phyloP scores from a whole-genome alignment of 1,140 invertebrate species.

The Caenorhabditis remanei region DNA sequence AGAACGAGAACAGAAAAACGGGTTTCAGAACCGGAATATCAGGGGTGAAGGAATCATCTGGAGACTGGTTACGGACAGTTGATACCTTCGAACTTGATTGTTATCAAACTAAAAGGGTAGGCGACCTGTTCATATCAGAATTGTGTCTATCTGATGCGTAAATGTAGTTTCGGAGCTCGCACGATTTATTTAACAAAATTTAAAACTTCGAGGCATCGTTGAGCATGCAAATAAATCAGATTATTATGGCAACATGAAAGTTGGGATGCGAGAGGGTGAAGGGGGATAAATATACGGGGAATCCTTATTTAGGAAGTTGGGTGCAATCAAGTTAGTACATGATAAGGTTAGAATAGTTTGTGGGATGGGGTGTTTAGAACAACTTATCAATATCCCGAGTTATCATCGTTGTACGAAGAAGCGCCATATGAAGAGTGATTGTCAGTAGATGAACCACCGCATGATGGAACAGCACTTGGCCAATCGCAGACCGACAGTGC shows the following conservation, averaged over 20 bases:
- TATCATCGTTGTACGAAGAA: constrained; percentile 37
- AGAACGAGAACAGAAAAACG: constrained; percentile 23
- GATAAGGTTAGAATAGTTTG: constrained; percentile 41
- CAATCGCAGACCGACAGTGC: constrained; percentile 68
- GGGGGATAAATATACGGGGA: neutral
- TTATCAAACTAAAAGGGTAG: too few species aligned
- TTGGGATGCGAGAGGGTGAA: neutral
- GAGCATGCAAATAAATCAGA: constrained; percentile 53
- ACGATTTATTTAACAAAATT: constrained; percentile 56
- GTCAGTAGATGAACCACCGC: neutral
- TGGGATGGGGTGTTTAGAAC: constrained; percentile 49
- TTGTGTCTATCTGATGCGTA: neutral
- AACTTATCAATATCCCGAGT: constrained; percentile 53
- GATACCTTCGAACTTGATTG: neutral
- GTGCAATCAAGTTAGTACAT: constrained; percentile 45
- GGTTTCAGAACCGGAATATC: constrained; percentile 23
- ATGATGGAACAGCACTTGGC: constrained; percentile 69
- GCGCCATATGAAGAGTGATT: neutral
- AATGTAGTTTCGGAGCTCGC: neutral
- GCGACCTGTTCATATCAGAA: too few species aligned
- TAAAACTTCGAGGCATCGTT: constrained; percentile 47
- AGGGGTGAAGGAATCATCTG: neutral
- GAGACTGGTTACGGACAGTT: neutral
- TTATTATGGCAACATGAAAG: constrained; percentile 53
- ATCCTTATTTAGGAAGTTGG: neutral